A percentile compares a stretch with the other conserved stretches of the same genome.
phyloP scores from a whole-genome alignment of 1,140 invertebrate genomes.

The Sminthurides bifidus region DNA sequence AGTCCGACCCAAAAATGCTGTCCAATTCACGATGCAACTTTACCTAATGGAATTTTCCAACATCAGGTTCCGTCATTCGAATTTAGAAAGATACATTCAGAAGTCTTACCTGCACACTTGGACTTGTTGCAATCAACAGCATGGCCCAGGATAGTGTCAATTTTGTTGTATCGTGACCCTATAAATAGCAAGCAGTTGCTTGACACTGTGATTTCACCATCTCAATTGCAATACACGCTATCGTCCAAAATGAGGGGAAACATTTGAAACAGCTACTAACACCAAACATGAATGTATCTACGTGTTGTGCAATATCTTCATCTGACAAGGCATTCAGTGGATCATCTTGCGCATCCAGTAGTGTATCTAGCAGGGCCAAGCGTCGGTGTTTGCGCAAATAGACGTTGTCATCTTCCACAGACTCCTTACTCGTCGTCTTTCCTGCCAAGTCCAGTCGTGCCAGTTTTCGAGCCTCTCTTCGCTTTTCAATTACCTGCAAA shows the following conservation, averaged over 20 bases:
- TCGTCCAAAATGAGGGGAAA: no score
- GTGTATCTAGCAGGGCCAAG: slow-evolving; percentile 59
- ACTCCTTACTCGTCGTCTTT: neutral
- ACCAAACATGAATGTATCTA: slow-evolving; percentile 62
- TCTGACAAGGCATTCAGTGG: slow-evolving; percentile 46
- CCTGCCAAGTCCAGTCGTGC: neutral
- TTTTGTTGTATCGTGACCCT: slow-evolving; percentile 58
- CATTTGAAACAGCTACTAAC: slow-evolving; percentile 39
- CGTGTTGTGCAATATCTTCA: slow-evolving; percentile 55
- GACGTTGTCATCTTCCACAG: slow-evolving; percentile 14
- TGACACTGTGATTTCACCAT: neutral
- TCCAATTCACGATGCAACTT: slow-evolving; percentile 35
- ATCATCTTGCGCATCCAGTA: slow-evolving; percentile 49
- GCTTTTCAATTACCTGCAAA: slow-evolving; percentile 10
- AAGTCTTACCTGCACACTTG: slow-evolving; percentile 51
- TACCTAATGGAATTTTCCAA: slow-evolving; percentile 15
- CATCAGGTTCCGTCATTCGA: neutral
- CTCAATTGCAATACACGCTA: neutral
- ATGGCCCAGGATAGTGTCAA: slow-evolving; percentile 71
- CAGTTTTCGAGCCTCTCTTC: neutral
- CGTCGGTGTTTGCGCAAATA: slow-evolving; percentile 30
- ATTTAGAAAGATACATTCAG: neutral
- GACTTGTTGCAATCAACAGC: slow-evolving; percentile 65
- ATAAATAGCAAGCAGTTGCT: neutral
- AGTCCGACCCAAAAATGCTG: slow-evolving; percentile 33